These are phyloP conservation scores for Dryobota labecula DNA, from an alignment of 2,888 invertebrate species.

Conservation along the genomic window DNA sequence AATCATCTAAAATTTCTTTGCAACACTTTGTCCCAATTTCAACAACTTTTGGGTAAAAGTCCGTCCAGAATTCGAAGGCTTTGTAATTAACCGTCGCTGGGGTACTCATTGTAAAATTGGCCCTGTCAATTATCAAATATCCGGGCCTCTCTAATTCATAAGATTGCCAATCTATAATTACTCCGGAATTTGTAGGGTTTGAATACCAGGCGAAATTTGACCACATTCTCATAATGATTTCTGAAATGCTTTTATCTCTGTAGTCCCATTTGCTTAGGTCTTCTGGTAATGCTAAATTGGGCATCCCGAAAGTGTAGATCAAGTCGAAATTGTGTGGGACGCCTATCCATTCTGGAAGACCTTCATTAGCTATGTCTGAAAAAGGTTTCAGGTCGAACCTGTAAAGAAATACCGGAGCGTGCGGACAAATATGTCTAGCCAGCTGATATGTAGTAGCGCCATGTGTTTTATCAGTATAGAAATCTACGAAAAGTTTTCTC, in stretches of 20 bases:
- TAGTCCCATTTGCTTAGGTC: constrained; percentile 93
- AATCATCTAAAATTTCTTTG: constrained; percentile 89
- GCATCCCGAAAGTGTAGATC: constrained; percentile 95
- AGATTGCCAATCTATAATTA: constrained; percentile 94
- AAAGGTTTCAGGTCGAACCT: constrained; percentile 94
- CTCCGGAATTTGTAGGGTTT: constrained; percentile 93
- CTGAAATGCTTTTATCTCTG: constrained; percentile 94
- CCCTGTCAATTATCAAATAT: constrained; percentile 93
- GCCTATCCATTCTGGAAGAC: constrained; percentile 94
- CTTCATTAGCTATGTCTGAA: constrained; percentile 91
- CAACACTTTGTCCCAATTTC: constrained; percentile 94
- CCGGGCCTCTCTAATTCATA: constrained; percentile 93
- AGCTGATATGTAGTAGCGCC: constrained; percentile 93
- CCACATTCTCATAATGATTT: constrained; percentile 95
- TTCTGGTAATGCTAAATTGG: constrained; percentile 92
- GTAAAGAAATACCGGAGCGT: constrained; percentile 92
- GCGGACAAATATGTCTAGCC: constrained; percentile 92
- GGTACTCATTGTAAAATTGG: constrained; percentile 94
- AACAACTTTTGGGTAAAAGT: constrained; percentile 94
- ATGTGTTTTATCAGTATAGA: constrained; percentile 94
- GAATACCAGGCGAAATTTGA: constrained; percentile 94
- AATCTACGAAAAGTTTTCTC: constrained; percentile 92
- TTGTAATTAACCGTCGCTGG: constrained; percentile 93
- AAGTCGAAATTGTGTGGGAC: constrained; percentile 96
- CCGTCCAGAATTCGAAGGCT: constrained; percentile 95